Conservation (phyloP, 2,888 invertebrate genomes). For the Drosophila demipolita region DNA sequence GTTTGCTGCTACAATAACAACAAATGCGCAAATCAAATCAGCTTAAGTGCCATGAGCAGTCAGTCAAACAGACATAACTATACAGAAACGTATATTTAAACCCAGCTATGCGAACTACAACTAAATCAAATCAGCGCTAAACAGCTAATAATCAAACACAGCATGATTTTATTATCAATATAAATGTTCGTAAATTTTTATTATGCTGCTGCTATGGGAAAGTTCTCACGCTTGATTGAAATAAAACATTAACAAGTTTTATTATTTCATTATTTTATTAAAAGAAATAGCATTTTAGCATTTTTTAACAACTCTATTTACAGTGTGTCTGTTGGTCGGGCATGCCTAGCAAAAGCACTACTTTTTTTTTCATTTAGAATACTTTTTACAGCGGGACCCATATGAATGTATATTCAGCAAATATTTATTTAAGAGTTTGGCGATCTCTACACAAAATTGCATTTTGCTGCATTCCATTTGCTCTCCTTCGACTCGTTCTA, state of each 20-base stretch:
- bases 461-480: conserved; percentile 12
- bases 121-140: conserved; percentile 55
- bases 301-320: neutral
- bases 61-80: conserved; percentile 58
- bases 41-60: conserved; percentile 61
- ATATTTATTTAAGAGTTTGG: conserved; percentile 35
- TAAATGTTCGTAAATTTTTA: neutral
- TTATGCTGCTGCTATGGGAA: neutral
- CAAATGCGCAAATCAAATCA: conserved; percentile 61
- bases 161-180: conserved; percentile 25
- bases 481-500: conserved; percentile 16
- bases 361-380: neutral
- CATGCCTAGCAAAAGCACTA: neutral
- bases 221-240: neutral
- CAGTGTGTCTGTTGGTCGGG: neutral
- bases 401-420: conserved; percentile 22
- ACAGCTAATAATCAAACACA: conserved; percentile 35
- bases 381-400: conserved; percentile 1
- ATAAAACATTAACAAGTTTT: neutral
- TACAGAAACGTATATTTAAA: conserved; percentile 30
- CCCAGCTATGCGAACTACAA: conserved; percentile 19
- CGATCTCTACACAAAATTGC: conserved; percentile 18
- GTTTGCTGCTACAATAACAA: conserved; percentile 34
- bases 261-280: neutral
- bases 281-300: fast-evolving